Base-by-base conservation (phyloP, 2,797 vertebrate genomes). In the Tragopan temminckii region DNA sequence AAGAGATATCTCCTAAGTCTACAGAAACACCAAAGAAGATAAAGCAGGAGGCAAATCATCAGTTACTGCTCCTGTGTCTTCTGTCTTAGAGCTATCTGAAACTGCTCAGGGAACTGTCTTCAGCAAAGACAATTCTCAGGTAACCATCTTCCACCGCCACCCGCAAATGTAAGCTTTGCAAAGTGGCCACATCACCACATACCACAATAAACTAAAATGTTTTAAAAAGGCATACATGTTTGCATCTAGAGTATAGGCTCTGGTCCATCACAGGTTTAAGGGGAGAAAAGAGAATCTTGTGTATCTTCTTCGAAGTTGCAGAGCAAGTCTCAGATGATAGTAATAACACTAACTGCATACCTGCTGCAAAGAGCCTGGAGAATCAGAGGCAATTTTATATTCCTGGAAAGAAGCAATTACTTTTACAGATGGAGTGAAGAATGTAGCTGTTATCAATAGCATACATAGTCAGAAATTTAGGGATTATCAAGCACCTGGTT, bases 401-500 rank as follows among this genome's bases (percentile, higher is more conserved):
- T 79, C 42, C 24, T 38, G 78, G 42, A 84, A 79, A 89, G 35
- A 85, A 69, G 45, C 5, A 75, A 75, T 71, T 85, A 71, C 85
- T 85, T 86, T 11, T 27, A 24, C 29, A 93, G n/a, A 77, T 7
- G 3, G 25, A 75, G 24, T 57, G n/a, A 76, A 89, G 67, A 85
- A 88, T 1, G 2, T 55, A 55, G 66, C 38, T 79, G 59, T 90
- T 89, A 87, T 70, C 84, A 85, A 72, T 19, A n/a, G 13, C 12
- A 76, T 52, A 46, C 12, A 29, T 81, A 74, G 67, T 76, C 76
- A n/a, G 18, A 46, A 71, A 92, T 87, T 92, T 87, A 55, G 80
- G 27, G 42, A 89, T 90, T 82, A 72, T 80, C 38, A 81, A 58
- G 13, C 38, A 33, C 11, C 23, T 53, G 14, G n/a, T 90, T 94